phyloP scores from a whole-genome alignment of 2,797 vertebrate species.

The Vireo griseus region DNA sequence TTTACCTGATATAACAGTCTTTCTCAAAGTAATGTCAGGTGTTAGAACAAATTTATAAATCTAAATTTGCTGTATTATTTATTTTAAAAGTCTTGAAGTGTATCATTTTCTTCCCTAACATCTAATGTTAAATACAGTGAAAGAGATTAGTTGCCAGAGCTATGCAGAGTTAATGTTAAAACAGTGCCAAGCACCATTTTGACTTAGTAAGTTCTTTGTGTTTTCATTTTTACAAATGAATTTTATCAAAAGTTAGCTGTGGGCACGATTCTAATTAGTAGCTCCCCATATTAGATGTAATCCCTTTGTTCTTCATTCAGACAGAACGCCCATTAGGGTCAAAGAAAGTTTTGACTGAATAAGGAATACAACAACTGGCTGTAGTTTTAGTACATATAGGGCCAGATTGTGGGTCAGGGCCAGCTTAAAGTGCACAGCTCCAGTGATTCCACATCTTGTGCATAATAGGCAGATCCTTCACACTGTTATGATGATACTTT shows the following conservation, averaged over 20 bases:
- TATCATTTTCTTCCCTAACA: not conserved
- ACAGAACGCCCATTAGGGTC: not conserved
- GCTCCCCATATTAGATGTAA: not conserved
- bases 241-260: not conserved
- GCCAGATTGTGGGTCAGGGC: slow-evolving; percentile 47
- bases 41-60: not conserved
- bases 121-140: not conserved
- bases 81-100: not conserved
- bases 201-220: not conserved
- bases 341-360: slow-evolving; percentile 61
- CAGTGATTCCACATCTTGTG: slow-evolving; percentile 7
- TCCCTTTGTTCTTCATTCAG: slow-evolving; percentile 20
- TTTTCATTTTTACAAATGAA: not conserved
- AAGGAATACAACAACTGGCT: slow-evolving; percentile 27
- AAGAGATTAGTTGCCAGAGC: not conserved
- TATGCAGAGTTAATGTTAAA: not conserved
- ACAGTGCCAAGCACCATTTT: not conserved
- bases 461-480: slow-evolving; percentile 42
- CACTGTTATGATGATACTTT: not conserved
- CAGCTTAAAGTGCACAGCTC: slow-evolving; percentile 15
- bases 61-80: not conserved
- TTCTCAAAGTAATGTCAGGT: not conserved
- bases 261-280: not conserved
- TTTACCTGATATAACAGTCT: not conserved
- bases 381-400: slow-evolving; percentile 56